These are phyloP conservation scores for Pomatostomus ruficeps DNA, from an alignment of 2,113 vertebrate species.

Conservation along the genomic window DNA sequence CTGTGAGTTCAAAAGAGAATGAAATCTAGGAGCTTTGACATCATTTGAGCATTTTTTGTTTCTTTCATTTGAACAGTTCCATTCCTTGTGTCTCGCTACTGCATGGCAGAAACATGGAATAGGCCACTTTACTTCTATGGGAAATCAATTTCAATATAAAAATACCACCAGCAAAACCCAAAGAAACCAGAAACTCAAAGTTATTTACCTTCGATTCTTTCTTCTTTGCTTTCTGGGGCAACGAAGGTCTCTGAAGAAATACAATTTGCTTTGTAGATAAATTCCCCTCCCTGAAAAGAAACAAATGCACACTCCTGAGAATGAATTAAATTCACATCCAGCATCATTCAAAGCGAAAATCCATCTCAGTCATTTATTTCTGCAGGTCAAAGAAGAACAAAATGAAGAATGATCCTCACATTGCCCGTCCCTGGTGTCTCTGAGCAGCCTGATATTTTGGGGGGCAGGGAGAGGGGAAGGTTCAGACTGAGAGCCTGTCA, in stretches of 20 bases:
- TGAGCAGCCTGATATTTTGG: neutral
- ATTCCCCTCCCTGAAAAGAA: slow-evolving; percentile 86
- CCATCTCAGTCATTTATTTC: neutral
- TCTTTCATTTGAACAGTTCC: neutral
- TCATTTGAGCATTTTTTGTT: neutral
- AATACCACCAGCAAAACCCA: neutral
- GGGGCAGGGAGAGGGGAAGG: neutral
- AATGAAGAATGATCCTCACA: slow-evolving; percentile 11
- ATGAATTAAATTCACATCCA: neutral
- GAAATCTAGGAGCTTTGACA: neutral
- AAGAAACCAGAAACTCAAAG: slow-evolving; percentile 13
- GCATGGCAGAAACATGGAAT: neutral
- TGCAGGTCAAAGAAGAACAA: slow-evolving; percentile 18
- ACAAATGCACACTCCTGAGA: slow-evolving; percentile 25
- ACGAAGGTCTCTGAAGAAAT: slow-evolving; percentile 93
- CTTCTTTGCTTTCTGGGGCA: slow-evolving; percentile 87
- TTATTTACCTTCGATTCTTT: slow-evolving; percentile 88
- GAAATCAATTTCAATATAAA: neutral
- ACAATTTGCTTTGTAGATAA: slow-evolving; percentile 96
- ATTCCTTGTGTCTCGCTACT: neutral
- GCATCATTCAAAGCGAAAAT: neutral
- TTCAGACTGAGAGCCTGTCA: neutral
- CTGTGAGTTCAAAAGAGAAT: neutral
- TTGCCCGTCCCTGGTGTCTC: neutral
- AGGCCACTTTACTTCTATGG: neutral